phyloP scores from a whole-genome alignment of 2,113 vertebrate species.

The Butorides virescens region DNA sequence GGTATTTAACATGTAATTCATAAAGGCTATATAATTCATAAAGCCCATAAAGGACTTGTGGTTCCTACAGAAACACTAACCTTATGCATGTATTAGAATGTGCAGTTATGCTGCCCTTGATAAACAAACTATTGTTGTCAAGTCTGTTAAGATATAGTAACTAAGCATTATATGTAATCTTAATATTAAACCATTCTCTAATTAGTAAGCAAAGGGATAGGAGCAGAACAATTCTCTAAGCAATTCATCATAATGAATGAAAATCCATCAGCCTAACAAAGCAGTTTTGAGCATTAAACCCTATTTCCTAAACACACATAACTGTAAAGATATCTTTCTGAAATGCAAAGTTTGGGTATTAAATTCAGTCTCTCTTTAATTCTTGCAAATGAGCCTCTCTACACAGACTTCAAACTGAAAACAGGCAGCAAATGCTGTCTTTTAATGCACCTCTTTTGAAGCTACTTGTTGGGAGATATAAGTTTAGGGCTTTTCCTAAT shows the following conservation, averaged over 20 bases:
- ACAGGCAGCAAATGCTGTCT: neutral
- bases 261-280: conserved; percentile 6
- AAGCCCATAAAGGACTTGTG: neutral
- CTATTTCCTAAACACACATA: neutral
- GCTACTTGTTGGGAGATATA: neutral
- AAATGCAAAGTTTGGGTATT: neutral
- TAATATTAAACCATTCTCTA: neutral
- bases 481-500: neutral
- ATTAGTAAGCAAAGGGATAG: neutral
- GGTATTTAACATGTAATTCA: neutral
- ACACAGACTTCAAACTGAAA: neutral
- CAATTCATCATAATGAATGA: neutral
- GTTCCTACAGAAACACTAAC: neutral
- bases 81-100: neutral
- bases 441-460: neutral
- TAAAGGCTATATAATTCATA: neutral
- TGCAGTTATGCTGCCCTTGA: neutral
- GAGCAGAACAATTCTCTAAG: neutral
- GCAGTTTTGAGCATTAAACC: neutral
- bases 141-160: neutral
- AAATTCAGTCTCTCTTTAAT: neutral
- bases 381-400: neutral
- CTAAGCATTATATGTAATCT: neutral
- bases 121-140: neutral
- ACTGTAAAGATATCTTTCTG: neutral